phyloP scores from a whole-genome alignment of 2,888 invertebrate genomes.

The Drosophila siamana region DNA sequence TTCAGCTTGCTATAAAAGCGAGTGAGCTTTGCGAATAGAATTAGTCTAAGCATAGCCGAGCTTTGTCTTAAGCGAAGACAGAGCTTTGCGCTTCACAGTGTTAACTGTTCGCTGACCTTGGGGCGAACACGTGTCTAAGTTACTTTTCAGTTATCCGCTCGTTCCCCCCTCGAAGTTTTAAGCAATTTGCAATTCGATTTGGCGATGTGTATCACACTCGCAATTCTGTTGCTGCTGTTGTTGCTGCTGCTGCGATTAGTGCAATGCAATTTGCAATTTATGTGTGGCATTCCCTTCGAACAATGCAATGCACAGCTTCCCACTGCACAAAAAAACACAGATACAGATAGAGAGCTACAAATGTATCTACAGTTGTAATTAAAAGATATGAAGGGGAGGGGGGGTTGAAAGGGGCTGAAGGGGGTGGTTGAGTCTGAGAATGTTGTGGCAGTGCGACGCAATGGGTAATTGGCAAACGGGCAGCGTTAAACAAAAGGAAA shows the following conservation, averaged over 20 bases:
- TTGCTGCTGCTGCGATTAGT: too few relatives aligned
- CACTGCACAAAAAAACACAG: constrained; percentile 16
- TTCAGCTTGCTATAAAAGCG: too few relatives aligned
- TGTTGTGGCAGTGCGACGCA: constrained; percentile 44
- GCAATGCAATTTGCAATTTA: constrained; percentile 61
- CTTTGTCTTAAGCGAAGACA: too few relatives aligned
- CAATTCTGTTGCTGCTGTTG: too few relatives aligned
- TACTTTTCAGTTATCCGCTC: neutral
- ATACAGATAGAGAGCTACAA: constrained; percentile 6
- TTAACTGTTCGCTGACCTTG: constrained; percentile 5
- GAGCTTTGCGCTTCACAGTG: neutral
- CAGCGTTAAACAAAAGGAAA: constrained; percentile 75
- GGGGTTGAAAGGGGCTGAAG: too few relatives aligned
- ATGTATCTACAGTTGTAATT: constrained; percentile 8
- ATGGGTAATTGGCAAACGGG: constrained; percentile 55
- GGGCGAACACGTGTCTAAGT: constrained; percentile 3
- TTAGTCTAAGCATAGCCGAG: too few relatives aligned
- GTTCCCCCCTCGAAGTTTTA: neutral
- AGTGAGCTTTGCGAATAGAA: too few relatives aligned
- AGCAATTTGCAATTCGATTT: constrained; percentile 67
- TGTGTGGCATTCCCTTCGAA: constrained; percentile 48
- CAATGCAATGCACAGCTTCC: constrained; percentile 56
- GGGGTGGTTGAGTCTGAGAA: constrained; percentile 37
- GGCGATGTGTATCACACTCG: constrained; percentile 51
- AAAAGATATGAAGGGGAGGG: neutral